A percentile compares a stretch with the other conserved stretches of the same genome.
Conservation (phyloP, 2,797 vertebrate species). For the Limosa lapponica region DNA sequence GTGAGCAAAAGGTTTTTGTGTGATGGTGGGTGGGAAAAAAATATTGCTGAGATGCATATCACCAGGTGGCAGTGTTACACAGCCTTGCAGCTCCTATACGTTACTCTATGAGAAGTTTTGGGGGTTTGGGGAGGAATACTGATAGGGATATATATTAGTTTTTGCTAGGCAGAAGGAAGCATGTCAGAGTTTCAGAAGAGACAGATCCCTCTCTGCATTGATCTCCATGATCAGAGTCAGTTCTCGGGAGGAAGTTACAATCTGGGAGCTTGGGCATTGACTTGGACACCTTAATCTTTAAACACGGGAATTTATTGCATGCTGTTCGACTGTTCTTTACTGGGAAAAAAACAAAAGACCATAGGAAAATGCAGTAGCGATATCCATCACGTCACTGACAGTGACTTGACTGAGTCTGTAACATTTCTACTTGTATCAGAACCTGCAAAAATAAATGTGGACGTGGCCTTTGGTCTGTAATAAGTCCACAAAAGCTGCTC, state of each 20-base stretch:
- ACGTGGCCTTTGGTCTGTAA: not conserved
- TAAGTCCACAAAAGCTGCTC: not conserved
- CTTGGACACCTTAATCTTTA: not conserved
- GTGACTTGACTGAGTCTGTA: not conserved
- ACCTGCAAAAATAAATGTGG: not conserved
- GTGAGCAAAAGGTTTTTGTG: not conserved
- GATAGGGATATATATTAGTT: not conserved
- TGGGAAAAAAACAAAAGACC: not conserved
- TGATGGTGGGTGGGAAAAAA: not conserved
- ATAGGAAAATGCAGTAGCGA: not conserved
- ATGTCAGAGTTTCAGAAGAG: not conserved
- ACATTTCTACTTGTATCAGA: not conserved
- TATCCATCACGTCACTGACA: not conserved
- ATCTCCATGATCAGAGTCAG: not conserved
- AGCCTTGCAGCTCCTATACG: not conserved
- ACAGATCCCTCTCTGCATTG: not conserved
- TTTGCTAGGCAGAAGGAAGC: not conserved
- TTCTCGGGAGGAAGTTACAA: not conserved
- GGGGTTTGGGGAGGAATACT: not conserved
- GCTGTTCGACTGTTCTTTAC: not conserved
- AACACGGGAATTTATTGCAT: not conserved
- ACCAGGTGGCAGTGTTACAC: slow-evolving; percentile 64
- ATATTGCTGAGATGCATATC: not conserved
- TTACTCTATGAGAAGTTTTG: not conserved
- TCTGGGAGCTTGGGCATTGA: not conserved